Evolutionary conservation across 2,113 vertebrate species (phyloP), one percentile per base, ranked within the genome.

Genomic region (Eleginops maclovinus): DNA sequence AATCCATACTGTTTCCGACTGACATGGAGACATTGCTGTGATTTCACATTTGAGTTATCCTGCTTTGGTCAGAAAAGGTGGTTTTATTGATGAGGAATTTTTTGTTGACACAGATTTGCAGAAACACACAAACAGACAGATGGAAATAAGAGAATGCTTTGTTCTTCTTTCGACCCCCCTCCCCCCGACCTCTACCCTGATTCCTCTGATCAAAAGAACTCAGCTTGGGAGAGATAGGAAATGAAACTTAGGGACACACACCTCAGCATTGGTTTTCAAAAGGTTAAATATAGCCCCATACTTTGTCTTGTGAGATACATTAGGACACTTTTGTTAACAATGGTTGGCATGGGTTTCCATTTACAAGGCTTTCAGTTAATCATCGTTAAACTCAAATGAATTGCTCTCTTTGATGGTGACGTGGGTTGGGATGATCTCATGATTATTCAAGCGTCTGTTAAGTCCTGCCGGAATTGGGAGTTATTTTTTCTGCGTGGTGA

Each of bases 181-280:
- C 28, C 9, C 17, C 72, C 82, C 31, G 1, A 7, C 77, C 40
- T 61, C 9, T 31, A 44, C 82, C 73, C 67, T 79, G 75, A 84
- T 76, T 73, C 64, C 49, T 50, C 77, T 84, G 88, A 90, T 92
- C 85, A 92, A 91, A 92, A 83, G 79, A 77, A 70, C 74, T 86
- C 76, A 70, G 69, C 65, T 83, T 47, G 55, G 49, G 59, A 36
- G 50, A 51, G 65, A 87, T 55, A 83, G 89, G 91, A 91, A 90
- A 85, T 88, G 77, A 82, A 86, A 83, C 36, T 58, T 66, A 17
- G 26, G 26, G 50, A 56, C 63, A 71, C 26, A 50, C 69, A 31
- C 36, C 73, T 21, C 54, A 59, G 19, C 50, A 36, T 15, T 1
- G 36, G 43, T 50, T 73, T 56, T 44, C 40, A 62, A 58, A 64